phyloP scores from a whole-genome alignment of 1,140 invertebrate genomes.

The Orchestia grillus region DNA sequence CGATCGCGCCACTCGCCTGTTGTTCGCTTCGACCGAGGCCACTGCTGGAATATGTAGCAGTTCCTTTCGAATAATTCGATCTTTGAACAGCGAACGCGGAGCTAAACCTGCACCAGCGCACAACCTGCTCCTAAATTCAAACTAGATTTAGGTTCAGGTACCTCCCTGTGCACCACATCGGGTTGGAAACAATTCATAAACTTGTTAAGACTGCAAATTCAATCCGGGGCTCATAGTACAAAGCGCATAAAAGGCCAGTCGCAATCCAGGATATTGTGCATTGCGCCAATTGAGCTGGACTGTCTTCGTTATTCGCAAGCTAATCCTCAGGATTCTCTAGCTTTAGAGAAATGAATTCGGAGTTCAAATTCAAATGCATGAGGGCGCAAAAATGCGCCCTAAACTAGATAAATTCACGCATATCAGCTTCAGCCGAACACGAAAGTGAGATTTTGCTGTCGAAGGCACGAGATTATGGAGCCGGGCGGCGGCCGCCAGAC shows the following conservation, averaged over 20 bases:
- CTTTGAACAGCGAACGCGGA: background rate
- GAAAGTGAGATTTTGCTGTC: background rate
- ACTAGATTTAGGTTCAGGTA: background rate
- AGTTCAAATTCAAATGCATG: constrained; percentile 16
- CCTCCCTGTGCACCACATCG: background rate
- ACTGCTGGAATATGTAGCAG: background rate
- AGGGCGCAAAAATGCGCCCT: background rate
- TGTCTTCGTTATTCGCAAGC: constrained; percentile 2
- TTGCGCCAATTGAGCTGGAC: constrained; percentile 17
- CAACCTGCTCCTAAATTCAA: background rate
- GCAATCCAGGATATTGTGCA: constrained; percentile 39
- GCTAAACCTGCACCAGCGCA: background rate
- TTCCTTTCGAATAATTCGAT: background rate
- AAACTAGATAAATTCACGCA: background rate
- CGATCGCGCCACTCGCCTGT: background rate
- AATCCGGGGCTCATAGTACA: background rate
- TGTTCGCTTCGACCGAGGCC: background rate
- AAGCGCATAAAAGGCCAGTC: constrained; percentile 6
- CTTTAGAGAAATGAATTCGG: constrained; percentile 13
- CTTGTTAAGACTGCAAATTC: background rate
- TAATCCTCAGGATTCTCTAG: background rate
- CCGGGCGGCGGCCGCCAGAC: too few relatives aligned
- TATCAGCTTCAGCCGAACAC: background rate
- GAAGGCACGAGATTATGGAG: background rate
- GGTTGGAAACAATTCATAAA: background rate